Evolutionary conservation across 2,888 invertebrate species (phyloP).

Genomic region (Elmis aenea): DNA sequence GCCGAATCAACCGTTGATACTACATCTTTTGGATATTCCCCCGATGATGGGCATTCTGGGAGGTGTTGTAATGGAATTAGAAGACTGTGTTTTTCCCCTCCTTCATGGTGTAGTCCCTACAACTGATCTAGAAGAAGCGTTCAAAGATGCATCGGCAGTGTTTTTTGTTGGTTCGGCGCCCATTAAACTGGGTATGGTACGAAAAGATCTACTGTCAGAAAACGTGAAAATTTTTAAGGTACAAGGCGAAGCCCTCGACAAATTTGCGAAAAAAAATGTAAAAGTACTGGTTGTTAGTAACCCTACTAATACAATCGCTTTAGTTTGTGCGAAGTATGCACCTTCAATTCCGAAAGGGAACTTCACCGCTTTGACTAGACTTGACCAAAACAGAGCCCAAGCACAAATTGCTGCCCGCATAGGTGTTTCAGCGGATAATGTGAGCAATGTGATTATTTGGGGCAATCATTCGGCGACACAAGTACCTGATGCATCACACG

Average conservation of each 20-base stretch:
- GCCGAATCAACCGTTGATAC: conserved; percentile 73
- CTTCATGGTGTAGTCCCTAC: conserved; percentile 81
- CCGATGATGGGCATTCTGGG: conserved; percentile 95
- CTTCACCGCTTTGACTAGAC: conserved; percentile 95
- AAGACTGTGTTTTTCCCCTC: conserved; percentile 91
- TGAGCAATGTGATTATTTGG: conserved; percentile 93
- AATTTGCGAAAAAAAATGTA: conserved; percentile 84
- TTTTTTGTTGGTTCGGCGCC: conserved; percentile 99
- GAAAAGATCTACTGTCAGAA: conserved; percentile 94
- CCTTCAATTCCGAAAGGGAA: conserved; percentile 94
- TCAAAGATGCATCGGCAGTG: conserved; percentile 92
- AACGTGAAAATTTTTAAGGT: conserved; percentile 98
- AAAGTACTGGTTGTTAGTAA: conserved; percentile 98
- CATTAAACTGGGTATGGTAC: conserved; percentile 95
- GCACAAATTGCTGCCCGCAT: conserved; percentile 78
- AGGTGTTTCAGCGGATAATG: conserved; percentile 64
- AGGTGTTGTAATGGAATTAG: conserved; percentile 96
- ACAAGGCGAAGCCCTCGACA: conserved; percentile 91
- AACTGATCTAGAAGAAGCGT: conserved; percentile 84
- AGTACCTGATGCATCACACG: conserved; percentile 87
- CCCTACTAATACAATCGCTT: conserved; percentile 98
- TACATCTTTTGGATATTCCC: conserved; percentile 91
- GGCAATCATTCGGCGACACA: conserved; percentile 99
- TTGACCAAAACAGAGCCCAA: conserved; percentile 96
- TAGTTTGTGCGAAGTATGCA: conserved; percentile 92